These are phyloP conservation scores for Clarias macrocephalus DNA, from an alignment of 2,113 vertebrate species.

Conservation along the genomic window DNA sequence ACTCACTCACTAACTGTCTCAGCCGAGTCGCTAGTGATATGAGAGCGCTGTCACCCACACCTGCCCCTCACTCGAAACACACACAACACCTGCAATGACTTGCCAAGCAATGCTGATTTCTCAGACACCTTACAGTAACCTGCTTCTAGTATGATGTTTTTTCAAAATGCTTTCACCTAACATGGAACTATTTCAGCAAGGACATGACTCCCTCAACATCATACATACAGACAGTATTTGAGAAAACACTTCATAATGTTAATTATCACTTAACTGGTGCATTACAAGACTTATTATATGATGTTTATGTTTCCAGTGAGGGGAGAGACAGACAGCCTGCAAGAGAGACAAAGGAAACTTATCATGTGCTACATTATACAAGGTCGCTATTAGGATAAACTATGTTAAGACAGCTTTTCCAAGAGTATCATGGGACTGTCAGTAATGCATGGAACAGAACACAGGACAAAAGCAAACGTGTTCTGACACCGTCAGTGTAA, in stretches of 20 bases:
- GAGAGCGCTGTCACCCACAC: slow-evolving; percentile 21
- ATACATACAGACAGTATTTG: not conserved
- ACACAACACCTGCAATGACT: not conserved
- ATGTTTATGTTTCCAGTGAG: not conserved
- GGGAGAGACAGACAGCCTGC: not conserved
- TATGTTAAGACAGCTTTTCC: not conserved
- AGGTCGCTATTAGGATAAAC: not conserved
- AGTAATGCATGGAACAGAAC: not conserved
- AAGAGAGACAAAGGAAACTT: not conserved
- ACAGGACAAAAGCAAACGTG: not conserved
- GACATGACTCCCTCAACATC: not conserved
- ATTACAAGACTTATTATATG: not conserved
- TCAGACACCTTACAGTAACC: not conserved
- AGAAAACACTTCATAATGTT: not conserved
- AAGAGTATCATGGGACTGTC: not conserved
- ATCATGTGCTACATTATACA: not conserved
- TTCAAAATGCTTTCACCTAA: not conserved
- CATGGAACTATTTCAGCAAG: not conserved
- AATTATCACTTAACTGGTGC: not conserved
- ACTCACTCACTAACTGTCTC: slow-evolving; percentile 35
- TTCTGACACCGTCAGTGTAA: not conserved
- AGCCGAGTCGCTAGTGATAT: slow-evolving; percentile 3
- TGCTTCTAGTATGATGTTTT: not conserved
- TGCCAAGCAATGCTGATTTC: not conserved
- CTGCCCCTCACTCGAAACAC: not conserved